Evolutionary conservation across 1,140 invertebrate species (phyloP).

Genomic region (Neotoxoptera formosana): DNA sequence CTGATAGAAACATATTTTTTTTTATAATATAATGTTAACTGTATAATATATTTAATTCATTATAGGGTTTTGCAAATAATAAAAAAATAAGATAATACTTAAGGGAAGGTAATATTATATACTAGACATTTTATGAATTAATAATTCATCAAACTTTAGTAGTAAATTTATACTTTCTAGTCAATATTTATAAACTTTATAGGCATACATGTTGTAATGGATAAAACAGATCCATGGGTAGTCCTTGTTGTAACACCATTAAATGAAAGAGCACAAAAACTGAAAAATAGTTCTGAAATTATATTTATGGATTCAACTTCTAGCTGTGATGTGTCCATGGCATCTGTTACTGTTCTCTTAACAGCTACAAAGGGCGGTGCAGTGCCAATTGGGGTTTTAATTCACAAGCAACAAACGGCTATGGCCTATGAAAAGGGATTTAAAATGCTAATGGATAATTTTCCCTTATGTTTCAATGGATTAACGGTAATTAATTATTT

Average conservation of each 20-base stretch:
- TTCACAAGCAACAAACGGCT: slow-evolving; percentile 32
- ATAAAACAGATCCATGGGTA: slow-evolving; percentile 2
- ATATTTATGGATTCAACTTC: slow-evolving; percentile 36
- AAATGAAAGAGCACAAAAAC: slow-evolving; percentile 8
- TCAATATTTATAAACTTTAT: neutral
- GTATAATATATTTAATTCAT: no score
- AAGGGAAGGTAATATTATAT: no score
- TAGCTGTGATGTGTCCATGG: neutral
- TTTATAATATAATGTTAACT: no score
- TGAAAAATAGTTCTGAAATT: neutral
- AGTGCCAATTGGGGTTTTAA: neutral
- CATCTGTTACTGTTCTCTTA: slow-evolving; percentile 5
- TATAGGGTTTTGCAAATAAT: no score
- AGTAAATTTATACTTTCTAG: no score
- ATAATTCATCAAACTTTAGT: no score
- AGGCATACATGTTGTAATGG: neutral
- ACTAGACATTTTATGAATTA: no score
- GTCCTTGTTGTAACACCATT: neutral
- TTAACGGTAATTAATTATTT: neutral
- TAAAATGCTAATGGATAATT: neutral
- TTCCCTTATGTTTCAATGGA: neutral
- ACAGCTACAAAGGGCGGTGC: neutral
- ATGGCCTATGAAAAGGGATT: slow-evolving; percentile 20
- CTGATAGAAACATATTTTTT: no score
- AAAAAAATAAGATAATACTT: no score